Base-by-base conservation (phyloP, 2,797 vertebrate genomes). In the Leucoraja ocellata region DNA sequence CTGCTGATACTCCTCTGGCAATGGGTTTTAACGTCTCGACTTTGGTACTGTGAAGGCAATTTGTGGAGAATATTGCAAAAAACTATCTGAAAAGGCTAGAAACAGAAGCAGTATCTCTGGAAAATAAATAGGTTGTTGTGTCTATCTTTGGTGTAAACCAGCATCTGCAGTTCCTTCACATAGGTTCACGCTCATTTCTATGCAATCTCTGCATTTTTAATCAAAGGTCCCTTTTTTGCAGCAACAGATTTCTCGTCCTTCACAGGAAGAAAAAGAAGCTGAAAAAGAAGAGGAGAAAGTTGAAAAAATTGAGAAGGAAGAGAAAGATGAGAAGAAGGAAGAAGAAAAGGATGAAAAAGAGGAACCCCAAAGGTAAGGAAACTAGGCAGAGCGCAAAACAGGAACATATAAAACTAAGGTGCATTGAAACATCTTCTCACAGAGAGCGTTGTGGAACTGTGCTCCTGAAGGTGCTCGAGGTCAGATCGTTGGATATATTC, bases 291-390 rank as follows among this genome's bases (percentile, higher is more conserved):
- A 99, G 94, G 99, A 99, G 63, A 99, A 98, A 96, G 94, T 96
- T 14, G 99, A 99, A 95, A 99, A 98, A 96, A 95, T 96, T 23
- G 99, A 99, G 96, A 99, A 99, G 96, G 99, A 98, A 97, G 98
- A 99, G 95, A 98, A 99, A 93, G 97, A 97, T 73, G 98, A 99
- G 96, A 99, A 98, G 96, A 99, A 98, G 96, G 98, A 99, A 96
- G 98, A 99, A 96, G 99, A 99, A 96, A 99, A 99, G 96, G 99
- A 99, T 96, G 98, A 99, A 94, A 99, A 98, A 94, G 99, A 99
- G 94, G 98, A 99, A 93, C 97, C 98, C 93, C 99, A 98, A 98
- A 95, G 97, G 97, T 95, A 46, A 91, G 93, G 84, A 93, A 93
- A 28, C 23, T 78, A 0, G 8, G 8, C 10, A 36, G 91, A 93